phyloP scores from a whole-genome alignment of 2,113 vertebrate genomes.

The Toxotes jaculatrix region DNA sequence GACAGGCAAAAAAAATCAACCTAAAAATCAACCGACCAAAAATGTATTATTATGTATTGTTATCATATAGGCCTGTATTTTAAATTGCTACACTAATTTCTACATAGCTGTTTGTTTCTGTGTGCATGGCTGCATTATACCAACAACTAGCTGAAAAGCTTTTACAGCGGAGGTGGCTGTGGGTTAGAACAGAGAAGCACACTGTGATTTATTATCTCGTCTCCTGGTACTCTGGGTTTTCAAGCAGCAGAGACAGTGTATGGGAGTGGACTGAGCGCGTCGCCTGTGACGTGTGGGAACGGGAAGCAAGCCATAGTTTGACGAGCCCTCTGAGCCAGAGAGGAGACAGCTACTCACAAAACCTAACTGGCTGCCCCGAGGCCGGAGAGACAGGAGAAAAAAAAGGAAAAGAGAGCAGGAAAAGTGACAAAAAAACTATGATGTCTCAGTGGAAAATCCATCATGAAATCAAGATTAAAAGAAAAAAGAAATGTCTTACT shows the following conservation, averaged over 20 bases:
- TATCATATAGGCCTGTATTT: neutral
- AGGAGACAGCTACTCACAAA: conserved; percentile 74
- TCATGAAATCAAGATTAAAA: neutral
- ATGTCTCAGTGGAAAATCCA: conserved; percentile 13
- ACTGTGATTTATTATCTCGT: conserved; percentile 60
- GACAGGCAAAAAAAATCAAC: neutral
- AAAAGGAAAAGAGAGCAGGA: neutral
- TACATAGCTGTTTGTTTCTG: neutral
- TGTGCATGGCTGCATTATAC: neutral
- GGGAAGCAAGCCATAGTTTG: conserved; percentile 62
- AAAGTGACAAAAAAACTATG: conserved; percentile 13
- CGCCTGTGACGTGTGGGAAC: conserved; percentile 48
- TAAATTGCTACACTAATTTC: neutral
- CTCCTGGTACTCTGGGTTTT: conserved; percentile 31
- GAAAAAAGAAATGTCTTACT: neutral
- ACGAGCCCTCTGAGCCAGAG: conserved; percentile 67
- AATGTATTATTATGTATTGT: neutral
- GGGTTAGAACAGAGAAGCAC: conserved; percentile 1
- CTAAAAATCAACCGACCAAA: neutral
- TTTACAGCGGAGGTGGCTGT: neutral
- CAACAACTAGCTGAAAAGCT: conserved; percentile 39
- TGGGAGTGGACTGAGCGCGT: conserved; percentile 50
- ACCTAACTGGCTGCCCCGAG: conserved; percentile 52
- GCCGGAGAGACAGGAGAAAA: conserved; percentile 19
- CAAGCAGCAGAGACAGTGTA: conserved; percentile 12